Conservation (phyloP, 2,797 vertebrate genomes). For the Prionace glauca region DNA sequence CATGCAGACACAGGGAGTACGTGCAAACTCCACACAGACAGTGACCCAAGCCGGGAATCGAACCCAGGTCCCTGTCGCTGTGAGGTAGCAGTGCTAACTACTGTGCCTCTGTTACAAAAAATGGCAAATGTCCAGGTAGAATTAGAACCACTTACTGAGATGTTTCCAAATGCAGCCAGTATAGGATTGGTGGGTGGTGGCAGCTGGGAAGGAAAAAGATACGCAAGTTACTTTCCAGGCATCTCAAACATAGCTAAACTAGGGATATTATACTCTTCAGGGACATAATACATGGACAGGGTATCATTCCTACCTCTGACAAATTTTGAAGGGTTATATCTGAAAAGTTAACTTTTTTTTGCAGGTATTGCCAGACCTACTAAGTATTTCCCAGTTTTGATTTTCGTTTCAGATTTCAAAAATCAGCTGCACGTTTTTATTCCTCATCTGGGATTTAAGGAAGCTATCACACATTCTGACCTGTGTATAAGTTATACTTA, state of each 20-base stretch:
- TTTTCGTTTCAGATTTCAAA: background rate
- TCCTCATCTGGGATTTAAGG: background rate
- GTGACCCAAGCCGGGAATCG: too few species aligned
- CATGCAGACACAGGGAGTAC: too few species aligned
- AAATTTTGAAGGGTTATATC: background rate
- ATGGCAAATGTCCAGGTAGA: background rate
- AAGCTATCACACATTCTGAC: background rate
- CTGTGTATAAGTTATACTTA: background rate
- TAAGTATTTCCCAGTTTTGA: background rate
- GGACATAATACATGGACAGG: background rate
- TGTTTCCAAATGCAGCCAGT: constrained; percentile 75
- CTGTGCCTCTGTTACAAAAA: background rate
- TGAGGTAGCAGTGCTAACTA: too few species aligned
- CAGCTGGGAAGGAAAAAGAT: constrained; percentile 58
- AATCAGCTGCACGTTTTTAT: background rate
- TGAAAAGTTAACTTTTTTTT: background rate
- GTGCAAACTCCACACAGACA: too few species aligned
- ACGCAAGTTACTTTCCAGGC: background rate
- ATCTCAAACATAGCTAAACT: background rate
- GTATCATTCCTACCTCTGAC: background rate
- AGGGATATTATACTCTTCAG: background rate
- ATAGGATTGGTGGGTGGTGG: constrained; percentile 76
- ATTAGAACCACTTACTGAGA: constrained; percentile 68
- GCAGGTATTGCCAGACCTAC: background rate
- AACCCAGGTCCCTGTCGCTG: too few species aligned